Evolutionary conservation across 2,888 invertebrate species (phyloP), one percentile per base, ranked within the genome.

Genomic region (Drosophila austrosaltans): DNA sequence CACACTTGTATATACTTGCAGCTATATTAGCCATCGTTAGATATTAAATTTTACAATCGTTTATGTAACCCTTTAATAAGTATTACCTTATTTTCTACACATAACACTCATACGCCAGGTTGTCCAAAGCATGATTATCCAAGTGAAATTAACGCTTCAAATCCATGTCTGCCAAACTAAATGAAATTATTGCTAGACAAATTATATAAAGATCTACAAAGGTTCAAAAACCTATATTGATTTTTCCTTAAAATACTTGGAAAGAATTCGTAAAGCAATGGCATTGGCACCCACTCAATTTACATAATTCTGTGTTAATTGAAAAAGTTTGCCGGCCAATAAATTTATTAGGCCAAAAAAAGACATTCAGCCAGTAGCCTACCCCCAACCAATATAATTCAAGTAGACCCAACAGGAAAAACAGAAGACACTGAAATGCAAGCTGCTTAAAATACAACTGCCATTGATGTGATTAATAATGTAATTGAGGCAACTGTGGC

Each of bases 281-380:
- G 62, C 54, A 58, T 72, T 76, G 76, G 72, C 74, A 66, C 56
- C 69, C 72, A 66, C 74, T 65, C 74, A 82, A 87, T 83, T 82
- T 85, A 69, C 88, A 85, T 87, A 85, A 87, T 85, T 82, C 75
- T 42, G 80, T 87, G 88, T 78, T 83, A 83, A 83, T 83, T 87
- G 86, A 82, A 85, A 83, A 83, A 83, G 74, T 87, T 85, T 57
- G 44, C 42, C 53, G 68, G 48, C 66, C 73, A 71, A 59, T 56
- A 76, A 84, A 87, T 78, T 59, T 80, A 67, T 70, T 75, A 16
- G 36, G 59, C 60, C 39, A 30, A 54, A 36, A 40, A 66, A 66
- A 25, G 10, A 56, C 20, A 20, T 36, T 8, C 36, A 8, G 2
- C 0, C 36, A 8, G 2, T 2, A 25, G 22, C n/a, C 8, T 25